Evolutionary conservation across 1,140 invertebrate species (phyloP).

Genomic region (Dendrolimus punctatus): DNA sequence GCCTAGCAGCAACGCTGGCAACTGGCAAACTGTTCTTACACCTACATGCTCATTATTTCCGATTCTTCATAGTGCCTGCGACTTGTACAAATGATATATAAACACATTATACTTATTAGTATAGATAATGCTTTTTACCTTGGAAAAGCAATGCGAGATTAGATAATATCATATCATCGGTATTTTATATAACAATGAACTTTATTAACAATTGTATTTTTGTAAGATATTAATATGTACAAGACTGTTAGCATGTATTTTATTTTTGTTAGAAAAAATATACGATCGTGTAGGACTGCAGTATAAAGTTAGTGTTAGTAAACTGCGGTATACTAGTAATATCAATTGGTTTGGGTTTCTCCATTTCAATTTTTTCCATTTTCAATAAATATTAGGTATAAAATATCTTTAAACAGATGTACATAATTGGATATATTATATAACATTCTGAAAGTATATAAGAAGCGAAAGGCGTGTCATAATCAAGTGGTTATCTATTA

Average conservation of each 20-base stretch:
- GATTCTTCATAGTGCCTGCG: conserved; percentile 13
- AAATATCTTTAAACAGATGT: too few relatives aligned
- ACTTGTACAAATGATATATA: not conserved
- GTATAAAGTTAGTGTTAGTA: not conserved
- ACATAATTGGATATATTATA: too few relatives aligned
- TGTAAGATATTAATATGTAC: not conserved
- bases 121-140: conserved; percentile 5
- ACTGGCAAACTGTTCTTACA: conserved; percentile 26
- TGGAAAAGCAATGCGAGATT: conserved; percentile 7
- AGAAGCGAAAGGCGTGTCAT: too few relatives aligned
- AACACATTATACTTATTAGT: conserved; percentile 10
- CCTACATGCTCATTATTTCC: conserved; percentile 29
- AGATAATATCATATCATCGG: conserved; percentile 13
- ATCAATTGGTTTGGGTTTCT: too few relatives aligned
- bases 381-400: too few relatives aligned
- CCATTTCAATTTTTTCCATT: too few relatives aligned
- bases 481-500: too few relatives aligned
- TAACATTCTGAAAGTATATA: too few relatives aligned
- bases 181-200: conserved; percentile 17
- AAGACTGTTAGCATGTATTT: too few relatives aligned
- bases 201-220: conserved; percentile 6
- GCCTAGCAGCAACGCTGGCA: conserved; percentile 17
- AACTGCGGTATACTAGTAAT: too few relatives aligned
- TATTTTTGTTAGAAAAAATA: too few relatives aligned
- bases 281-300: not conserved